Evolutionary conservation across 2,888 invertebrate genomes (phyloP).

Genomic region (Apamea anceps): DNA sequence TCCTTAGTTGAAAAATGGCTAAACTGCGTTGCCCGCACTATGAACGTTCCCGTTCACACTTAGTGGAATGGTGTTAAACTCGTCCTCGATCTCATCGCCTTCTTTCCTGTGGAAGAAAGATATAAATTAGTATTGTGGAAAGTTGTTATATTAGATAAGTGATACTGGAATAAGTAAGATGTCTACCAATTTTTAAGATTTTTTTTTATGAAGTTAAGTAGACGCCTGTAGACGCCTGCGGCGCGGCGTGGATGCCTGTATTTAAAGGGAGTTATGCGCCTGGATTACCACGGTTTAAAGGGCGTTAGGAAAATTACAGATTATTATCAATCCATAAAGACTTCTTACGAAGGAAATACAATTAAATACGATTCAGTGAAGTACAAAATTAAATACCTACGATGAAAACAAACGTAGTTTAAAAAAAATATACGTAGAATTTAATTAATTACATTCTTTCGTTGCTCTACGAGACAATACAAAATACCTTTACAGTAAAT

Average conservation of each 20-base stretch:
- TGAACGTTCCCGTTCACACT: slow-evolving; percentile 85
- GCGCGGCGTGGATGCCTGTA: too few species aligned
- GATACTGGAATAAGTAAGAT: too few species aligned
- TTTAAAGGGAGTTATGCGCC: too few species aligned
- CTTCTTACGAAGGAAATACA: not conserved
- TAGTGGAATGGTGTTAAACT: slow-evolving; percentile 88
- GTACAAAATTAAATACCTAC: not conserved
- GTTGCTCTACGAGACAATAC: slow-evolving; percentile 11
- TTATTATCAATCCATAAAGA: not conserved
- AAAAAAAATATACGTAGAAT: not conserved
- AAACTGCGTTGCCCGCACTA: slow-evolving; percentile 87
- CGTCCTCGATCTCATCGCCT: slow-evolving; percentile 87
- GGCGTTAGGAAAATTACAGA: not conserved
- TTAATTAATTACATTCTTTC: not conserved
- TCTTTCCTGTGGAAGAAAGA: slow-evolving; percentile 82
- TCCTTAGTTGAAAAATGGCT: slow-evolving; percentile 67
- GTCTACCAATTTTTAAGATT: not conserved
- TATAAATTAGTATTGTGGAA: not conserved
- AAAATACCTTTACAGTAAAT: slow-evolving; percentile 5
- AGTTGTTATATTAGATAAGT: not conserved
- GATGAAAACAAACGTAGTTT: not conserved
- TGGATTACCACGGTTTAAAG: not conserved
- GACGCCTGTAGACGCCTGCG: too few species aligned
- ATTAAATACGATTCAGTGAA: not conserved
- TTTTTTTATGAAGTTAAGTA: not conserved